These are phyloP conservation scores for Adelphocoris suturalis DNA, from an alignment of 2,888 invertebrate genomes.

Conservation along the genomic window DNA sequence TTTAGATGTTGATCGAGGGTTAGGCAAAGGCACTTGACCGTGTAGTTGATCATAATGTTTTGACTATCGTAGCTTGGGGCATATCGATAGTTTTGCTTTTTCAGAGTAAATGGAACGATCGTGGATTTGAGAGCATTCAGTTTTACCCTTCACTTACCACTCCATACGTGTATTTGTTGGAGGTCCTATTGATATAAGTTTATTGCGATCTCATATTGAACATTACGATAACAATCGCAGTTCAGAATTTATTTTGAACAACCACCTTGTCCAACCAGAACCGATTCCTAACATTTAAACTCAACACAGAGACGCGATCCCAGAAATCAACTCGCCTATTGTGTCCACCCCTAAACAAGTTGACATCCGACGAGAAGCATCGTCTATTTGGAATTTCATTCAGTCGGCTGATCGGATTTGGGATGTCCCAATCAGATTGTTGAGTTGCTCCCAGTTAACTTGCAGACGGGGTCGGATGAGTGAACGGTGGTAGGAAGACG, in stretches of 20 bases:
- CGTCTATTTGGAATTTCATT: constrained; percentile 41
- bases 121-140: constrained; percentile 5
- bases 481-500: constrained; percentile 3
- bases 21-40: background rate
- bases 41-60: background rate
- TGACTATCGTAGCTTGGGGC: background rate
- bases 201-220: too few species aligned
- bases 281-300: too few species aligned
- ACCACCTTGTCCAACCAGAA: too few species aligned
- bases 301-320: too few species aligned
- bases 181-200: background rate
- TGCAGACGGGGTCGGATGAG: constrained; percentile 19
- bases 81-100: background rate
- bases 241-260: too few species aligned
- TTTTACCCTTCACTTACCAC: constrained; percentile 1
- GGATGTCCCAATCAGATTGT: constrained; percentile 40
- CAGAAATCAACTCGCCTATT: background rate
- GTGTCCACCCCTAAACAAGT: constrained; percentile 15
- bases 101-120: constrained; percentile 37
- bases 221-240: too few species aligned
- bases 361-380: background rate
- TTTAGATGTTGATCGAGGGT: background rate
- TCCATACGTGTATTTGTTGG: constrained; percentile 25
- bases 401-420: constrained; percentile 36
- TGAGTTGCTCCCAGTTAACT: constrained; percentile 9